Evolutionary conservation across 2,888 invertebrate genomes (phyloP), one percentile per base, ranked within the genome.

Genomic region (Miltochrista miniata): DNA sequence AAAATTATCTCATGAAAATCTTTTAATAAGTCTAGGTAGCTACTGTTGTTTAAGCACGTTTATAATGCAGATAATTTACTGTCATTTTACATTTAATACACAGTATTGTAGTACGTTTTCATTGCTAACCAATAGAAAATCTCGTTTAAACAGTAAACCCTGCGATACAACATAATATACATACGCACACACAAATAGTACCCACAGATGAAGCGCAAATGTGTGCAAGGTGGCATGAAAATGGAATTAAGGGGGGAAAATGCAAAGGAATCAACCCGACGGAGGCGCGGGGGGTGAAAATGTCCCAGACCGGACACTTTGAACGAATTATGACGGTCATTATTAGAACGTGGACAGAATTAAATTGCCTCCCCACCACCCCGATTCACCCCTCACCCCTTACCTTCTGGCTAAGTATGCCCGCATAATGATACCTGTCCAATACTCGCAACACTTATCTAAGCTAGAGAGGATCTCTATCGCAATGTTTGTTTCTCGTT

Each of bases 331-430:
- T 93, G 92, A 92, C 91, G 90, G 92, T 92, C 92, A 93, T 93
- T 92, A 93, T 92, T 92, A 92, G 92, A 89, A 92, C 92, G 92
- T 92, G 92, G 92, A 92, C 92, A 92, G 92, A 93, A 92, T 92
- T 92, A 92, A 92, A 93, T 92, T 92, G 92, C 92, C 91, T 87
- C 90, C 90, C 83, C 79, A 74, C 61, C 56, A 60, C 68, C 72
- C 68, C 68, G 52, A 63, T 64, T 54, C 66, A 37, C 68, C 70
- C 61, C 68, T 62, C 53, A 48, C 70, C 71, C 70, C 64, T 68
- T 63, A 76, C 86, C 85, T 84, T 85, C 85, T 83, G 86, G 86
- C 81, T 86, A 88, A 90, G 90, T 87, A 87, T 84, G 79, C 84
- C 81, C 86, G 87, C 86, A 86, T 89, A 90, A 90, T 87, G 88